Evolutionary conservation across 2,113 vertebrate species (phyloP).

Genomic region (Anarrhichthys ocellatus): DNA sequence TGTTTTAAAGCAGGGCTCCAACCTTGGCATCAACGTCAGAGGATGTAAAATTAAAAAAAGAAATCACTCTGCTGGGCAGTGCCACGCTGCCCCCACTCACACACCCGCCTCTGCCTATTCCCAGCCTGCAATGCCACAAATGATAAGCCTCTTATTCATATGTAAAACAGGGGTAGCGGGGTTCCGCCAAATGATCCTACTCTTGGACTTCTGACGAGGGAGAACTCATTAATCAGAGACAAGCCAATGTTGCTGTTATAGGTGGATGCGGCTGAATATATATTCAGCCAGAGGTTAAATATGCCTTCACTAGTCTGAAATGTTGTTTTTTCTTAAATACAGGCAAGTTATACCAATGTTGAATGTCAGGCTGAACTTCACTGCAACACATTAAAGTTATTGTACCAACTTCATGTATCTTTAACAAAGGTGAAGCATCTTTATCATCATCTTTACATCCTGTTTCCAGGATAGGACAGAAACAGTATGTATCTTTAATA

Average conservation of each 20-base stretch:
- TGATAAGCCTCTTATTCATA: constrained; percentile 78
- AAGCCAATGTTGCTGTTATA: constrained; percentile 54
- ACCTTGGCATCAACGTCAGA: constrained; percentile 62
- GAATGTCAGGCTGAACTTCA: constrained; percentile 19
- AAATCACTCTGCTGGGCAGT: constrained; percentile 58
- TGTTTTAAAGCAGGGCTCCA: constrained; percentile 59
- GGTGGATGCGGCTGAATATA: constrained; percentile 54
- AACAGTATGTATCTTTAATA: not conserved
- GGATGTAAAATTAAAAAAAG: constrained; percentile 53
- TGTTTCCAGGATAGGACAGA: constrained; percentile 10
- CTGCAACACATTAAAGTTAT: constrained; percentile 22
- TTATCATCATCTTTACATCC: constrained; percentile 3
- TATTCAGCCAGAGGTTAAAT: constrained; percentile 76
- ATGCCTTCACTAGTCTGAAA: constrained; percentile 64
- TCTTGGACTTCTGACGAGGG: constrained; percentile 67
- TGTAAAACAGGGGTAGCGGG: constrained; percentile 69
- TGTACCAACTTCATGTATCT: not conserved
- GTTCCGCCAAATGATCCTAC: constrained; percentile 62
- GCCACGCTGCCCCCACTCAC: constrained; percentile 38
- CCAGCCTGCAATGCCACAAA: constrained; percentile 60
- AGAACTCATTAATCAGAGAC: constrained; percentile 80
- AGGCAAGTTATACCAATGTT: constrained; percentile 26
- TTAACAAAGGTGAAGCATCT: constrained; percentile 2
- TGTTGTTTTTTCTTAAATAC: constrained; percentile 46
- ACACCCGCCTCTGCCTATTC: constrained; percentile 38